phyloP scores from a whole-genome alignment of 1,140 invertebrate genomes.

The Euwallacea fornicatus region DNA sequence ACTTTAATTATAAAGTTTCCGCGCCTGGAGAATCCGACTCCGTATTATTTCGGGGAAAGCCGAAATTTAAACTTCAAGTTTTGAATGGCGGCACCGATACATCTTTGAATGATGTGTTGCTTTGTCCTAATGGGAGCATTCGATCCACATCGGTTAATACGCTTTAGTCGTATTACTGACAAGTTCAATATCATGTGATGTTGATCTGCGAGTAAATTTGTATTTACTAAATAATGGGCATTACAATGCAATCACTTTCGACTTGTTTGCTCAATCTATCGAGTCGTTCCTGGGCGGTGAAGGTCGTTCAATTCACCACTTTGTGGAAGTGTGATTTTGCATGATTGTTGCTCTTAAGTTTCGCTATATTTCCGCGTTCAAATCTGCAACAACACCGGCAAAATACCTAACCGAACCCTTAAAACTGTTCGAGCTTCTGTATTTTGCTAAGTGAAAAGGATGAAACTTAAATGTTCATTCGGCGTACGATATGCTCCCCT shows the following conservation, averaged over 20 bases:
- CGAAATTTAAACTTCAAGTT: no score
- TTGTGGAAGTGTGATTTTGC: background rate
- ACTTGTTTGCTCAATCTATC: background rate
- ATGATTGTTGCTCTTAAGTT: background rate
- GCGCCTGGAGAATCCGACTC: constrained; percentile 3
- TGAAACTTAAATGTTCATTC: no score
- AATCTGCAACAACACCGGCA: no score
- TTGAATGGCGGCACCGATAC: no score
- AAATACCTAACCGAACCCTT: no score
- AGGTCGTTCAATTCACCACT: background rate
- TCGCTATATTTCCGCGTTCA: no score
- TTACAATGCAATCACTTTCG: background rate
- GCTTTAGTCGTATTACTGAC: background rate
- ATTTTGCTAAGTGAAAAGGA: no score
- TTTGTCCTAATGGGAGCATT: no score
- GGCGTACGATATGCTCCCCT: no score
- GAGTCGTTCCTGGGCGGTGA: background rate
- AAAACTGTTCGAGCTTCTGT: no score
- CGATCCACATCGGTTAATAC: background rate
- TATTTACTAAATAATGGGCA: background rate
- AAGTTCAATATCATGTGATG: background rate
- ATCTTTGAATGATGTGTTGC: no score
- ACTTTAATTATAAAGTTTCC: constrained; percentile 12
- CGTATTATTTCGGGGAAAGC: background rate
- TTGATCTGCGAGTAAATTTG: background rate